Evolutionary conservation across 2,113 vertebrate species (phyloP).

Genomic region (Phrynocephalus versicolor): DNA sequence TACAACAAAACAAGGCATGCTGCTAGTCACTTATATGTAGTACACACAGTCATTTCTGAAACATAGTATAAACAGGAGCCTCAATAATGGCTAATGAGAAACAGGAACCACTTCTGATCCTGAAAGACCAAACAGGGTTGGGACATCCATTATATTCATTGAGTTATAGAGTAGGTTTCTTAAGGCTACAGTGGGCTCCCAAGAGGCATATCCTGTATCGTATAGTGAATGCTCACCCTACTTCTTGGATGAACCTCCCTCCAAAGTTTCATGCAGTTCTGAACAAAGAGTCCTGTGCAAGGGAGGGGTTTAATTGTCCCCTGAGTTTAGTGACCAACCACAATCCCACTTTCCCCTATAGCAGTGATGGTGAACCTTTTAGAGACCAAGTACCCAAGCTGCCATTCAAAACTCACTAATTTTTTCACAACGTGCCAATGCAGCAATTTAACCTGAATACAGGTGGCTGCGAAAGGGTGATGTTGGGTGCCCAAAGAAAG

Average conservation of each 20-base stretch:
- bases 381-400: too few relatives aligned
- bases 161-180: too few relatives aligned
- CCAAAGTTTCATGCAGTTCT: neutral
- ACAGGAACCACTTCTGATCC: too few relatives aligned
- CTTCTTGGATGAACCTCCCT: neutral
- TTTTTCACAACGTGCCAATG: too few relatives aligned
- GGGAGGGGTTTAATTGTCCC: too few relatives aligned
- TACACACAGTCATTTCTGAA: neutral
- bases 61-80: accelerated
- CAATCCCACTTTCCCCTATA: neutral
- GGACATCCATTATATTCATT: too few relatives aligned
- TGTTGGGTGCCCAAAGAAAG: too few relatives aligned
- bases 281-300: neutral
- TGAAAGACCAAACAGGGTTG: too few relatives aligned
- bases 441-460: too few relatives aligned
- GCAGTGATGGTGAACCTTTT: too few relatives aligned
- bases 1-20: neutral
- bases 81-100: neutral
- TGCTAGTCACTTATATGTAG: neutral
- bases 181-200: neutral
- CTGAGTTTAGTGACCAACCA: neutral
- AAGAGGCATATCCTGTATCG: neutral
- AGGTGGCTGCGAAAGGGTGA: too few relatives aligned
- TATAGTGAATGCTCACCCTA: neutral
- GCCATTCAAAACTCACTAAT: too few relatives aligned